Percentiles rank a stretch among this genome's conserved stretches.
phyloP scores from a whole-genome alignment of 1,140 invertebrate genomes.

The Tetragnatha versicolor region DNA sequence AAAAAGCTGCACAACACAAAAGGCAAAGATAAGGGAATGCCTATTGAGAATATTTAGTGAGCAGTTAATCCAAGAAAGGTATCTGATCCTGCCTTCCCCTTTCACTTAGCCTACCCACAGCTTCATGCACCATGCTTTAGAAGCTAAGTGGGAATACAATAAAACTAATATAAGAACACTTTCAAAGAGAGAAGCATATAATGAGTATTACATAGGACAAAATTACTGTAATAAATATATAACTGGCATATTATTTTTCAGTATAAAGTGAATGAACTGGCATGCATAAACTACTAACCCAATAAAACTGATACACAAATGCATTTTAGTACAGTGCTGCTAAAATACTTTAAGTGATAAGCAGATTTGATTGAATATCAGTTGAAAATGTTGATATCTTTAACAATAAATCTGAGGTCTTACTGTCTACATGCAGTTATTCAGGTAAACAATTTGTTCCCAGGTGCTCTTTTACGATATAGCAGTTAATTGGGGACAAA shows the following conservation, averaged over 20 bases:
- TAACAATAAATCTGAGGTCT: too few relatives aligned
- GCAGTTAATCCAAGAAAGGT: conserved; percentile 37
- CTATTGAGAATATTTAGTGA: conserved; percentile 43
- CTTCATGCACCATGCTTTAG: conserved; percentile 47
- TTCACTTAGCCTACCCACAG: conserved; percentile 47
- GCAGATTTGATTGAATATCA: conserved; percentile 15
- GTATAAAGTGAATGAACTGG: conserved; percentile 18
- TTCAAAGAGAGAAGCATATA: conserved; percentile 39
- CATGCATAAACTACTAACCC: conserved; percentile 41
- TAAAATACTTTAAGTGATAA: conserved; percentile 4
- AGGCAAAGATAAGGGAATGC: conserved; percentile 43
- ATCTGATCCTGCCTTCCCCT: conserved; percentile 24
- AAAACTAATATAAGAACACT: conserved; percentile 39
- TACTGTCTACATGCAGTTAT: too few relatives aligned
- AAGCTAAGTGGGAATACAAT: conserved; percentile 50
- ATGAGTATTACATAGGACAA: conserved; percentile 39
- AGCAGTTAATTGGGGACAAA: too few relatives aligned
- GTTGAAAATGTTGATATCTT: too few relatives aligned
- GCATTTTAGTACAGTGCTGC: conserved; percentile 14
- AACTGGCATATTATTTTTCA: conserved; percentile 23
- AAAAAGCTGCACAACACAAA: conserved; percentile 50
- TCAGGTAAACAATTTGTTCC: too few relatives aligned
- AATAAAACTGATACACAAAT: conserved; percentile 31
- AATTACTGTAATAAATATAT: conserved; percentile 21
- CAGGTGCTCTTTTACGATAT: too few relatives aligned